Percentiles rank a stretch among this genome's conserved stretches.
Conservation (phyloP, 1,140 invertebrate genomes). For the Magallana ariakensis region DNA sequence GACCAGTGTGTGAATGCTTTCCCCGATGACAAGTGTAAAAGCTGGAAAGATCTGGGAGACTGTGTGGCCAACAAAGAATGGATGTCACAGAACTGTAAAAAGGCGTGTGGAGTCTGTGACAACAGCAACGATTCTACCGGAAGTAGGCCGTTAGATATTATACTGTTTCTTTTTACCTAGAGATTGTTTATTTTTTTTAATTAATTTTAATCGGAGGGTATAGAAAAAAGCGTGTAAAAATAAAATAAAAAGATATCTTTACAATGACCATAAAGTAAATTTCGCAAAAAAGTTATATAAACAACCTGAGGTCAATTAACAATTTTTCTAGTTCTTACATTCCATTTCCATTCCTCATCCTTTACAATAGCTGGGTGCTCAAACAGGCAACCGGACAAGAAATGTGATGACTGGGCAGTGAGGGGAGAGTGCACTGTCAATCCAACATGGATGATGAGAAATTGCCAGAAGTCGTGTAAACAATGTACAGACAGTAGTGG, state of each 20-base stretch:
- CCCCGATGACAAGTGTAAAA: conserved; percentile 64
- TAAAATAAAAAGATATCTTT: too few relatives aligned
- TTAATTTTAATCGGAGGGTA: too few relatives aligned
- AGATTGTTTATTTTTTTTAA: too few relatives aligned
- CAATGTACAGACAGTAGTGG: conserved; percentile 61
- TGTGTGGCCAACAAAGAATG: conserved; percentile 68
- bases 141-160: too few relatives aligned
- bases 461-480: conserved; percentile 69
- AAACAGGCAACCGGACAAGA: conserved; percentile 33
- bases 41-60: conserved; percentile 67
- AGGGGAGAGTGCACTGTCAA: conserved; percentile 70
- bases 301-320: too few relatives aligned
- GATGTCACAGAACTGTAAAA: conserved; percentile 71
- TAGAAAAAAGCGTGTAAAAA: too few relatives aligned
- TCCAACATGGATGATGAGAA: conserved; percentile 67
- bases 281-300: too few relatives aligned
- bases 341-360: too few relatives aligned
- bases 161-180: too few relatives aligned
- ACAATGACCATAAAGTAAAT: too few relatives aligned
- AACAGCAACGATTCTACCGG: conserved; percentile 6
- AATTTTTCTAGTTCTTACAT: too few relatives aligned
- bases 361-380: not conserved
- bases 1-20: conserved; percentile 62
- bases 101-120: conserved; percentile 67
- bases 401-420: conserved; percentile 67